Conservation (phyloP, 92 coral and sea anemone genomes). For the Epizoanthus illoricatus region DNA sequence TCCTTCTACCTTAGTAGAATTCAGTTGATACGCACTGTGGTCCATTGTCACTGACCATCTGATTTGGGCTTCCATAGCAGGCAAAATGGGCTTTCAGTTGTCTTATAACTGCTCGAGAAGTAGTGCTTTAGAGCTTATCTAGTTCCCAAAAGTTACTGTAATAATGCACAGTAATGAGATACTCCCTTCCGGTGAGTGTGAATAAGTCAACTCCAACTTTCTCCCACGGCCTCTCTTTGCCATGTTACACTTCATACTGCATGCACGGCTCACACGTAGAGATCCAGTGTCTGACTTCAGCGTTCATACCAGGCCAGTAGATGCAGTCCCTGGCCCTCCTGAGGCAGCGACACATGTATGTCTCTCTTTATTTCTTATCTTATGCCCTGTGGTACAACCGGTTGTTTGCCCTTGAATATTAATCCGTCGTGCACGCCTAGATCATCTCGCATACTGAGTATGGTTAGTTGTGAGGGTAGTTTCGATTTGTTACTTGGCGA, state of each 20-base stretch:
- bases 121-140: too few relatives aligned
- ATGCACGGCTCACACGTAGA: not conserved
- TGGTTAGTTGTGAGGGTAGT: not conserved
- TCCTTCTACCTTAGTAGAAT: too few relatives aligned
- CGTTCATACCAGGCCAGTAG: too few relatives aligned
- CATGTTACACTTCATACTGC: too few relatives aligned
- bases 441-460: constrained; percentile 14
- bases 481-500: constrained; percentile 12
- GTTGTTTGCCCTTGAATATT: not conserved
- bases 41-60: constrained; percentile 4
- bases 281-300: too few relatives aligned
- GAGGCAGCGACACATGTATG: not conserved
- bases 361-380: not conserved
- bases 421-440: not conserved
- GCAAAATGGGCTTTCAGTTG: not conserved
- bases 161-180: constrained; percentile 17
- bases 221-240: too few relatives aligned
- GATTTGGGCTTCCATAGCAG: constrained; percentile 19
- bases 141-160: not conserved
- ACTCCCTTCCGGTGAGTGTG: not conserved
- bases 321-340: too few relatives aligned
- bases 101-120: not conserved
- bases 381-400: not conserved
- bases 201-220: too few relatives aligned
- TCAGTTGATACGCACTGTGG: too few relatives aligned